Evolutionary conservation across 2,113 vertebrate species (phyloP), one percentile per base, ranked within the genome.

Genomic region (Rousettus leschenaultii): DNA sequence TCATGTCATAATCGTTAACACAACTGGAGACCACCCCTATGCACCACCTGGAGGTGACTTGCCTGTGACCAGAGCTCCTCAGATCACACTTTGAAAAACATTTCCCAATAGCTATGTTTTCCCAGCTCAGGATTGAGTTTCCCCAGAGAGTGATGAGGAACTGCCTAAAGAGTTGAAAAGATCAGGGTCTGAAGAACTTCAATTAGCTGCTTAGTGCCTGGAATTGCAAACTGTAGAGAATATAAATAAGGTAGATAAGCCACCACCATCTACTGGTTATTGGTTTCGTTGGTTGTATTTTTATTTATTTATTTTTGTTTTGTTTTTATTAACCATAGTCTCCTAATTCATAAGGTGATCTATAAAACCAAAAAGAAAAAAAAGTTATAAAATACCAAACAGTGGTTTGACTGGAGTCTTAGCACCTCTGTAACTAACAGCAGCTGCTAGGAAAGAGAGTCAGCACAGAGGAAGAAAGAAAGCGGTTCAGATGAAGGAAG

Each of bases 81-180:
- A 93, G 53, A 85, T 40, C 89, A 82, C 43, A 63, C 53, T 94
- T 78, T 78, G 86, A 88, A 86, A 92, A 94, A 38, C 89, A 71
- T 83, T 95, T 92, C 68, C 88, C n/a, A 8, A 26, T 66, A 84
- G 2, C 40, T 92, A 0, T 84, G 24, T 77, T 96, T 94, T 78
- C 80, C 91, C 53, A 78, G 22, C 40, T 73, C 33, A 45, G 30
- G 26, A 6, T 16, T 68, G 51, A 65, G 13, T 73, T 13, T 68
- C 59, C 71, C 75, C 63, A 68, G 63, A 92, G 79, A 90, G 28
- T 33, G 26, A n/a, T 53, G 51, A 38, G 38, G n/a, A 40, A 26
- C 59, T 79, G 22, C 53, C 66, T 70, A 30, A 80, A 80, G 22
- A 95, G 65, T 68, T 96, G 55, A 61, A 86, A 85, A 94, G 73